Evolutionary conservation across 2,888 invertebrate genomes (phyloP), one percentile per base, ranked within the genome.

Genomic region (Cryptus armator): DNA sequence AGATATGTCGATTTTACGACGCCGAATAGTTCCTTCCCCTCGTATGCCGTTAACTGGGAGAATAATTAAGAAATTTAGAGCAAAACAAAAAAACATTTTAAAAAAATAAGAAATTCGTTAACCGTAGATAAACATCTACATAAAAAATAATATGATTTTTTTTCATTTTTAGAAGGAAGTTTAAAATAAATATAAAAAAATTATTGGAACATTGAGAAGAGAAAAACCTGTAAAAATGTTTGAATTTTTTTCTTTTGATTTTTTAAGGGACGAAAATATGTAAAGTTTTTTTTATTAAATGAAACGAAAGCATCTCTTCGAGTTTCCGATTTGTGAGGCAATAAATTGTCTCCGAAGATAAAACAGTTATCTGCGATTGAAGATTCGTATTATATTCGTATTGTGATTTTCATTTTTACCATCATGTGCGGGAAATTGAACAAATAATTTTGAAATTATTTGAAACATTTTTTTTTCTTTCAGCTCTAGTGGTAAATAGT

Each of bases 1-100:
- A 97, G 94, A 86, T 96, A 95, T 0, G 97, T 97, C 83, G 95
- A 94, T 90, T 95, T 94, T 16, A 97, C 96, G 66, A 95, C 95
- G 19, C 97, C 97, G 83, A 94, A 94, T 32, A 97, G 90, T 85
- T 94, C 93, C 87, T 94, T 95, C 7, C 95, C 95, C 86, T 96
- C 93, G 89, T 97, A 97, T 0, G 97, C 97, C 32, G 96, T 96
- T 14, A 96, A 91, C 96, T 96, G 92, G 32, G 94, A 83, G 19
- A 72, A 19, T 66, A 77, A 78, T 53, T 80, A 44, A 70, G 46
- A 56, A 44, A 24, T 19, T 56, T 56, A 19, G 3, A 24, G 10
- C 0, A 1, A 24, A 56, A 56, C 12, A 56, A 56, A 56, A 24
- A 29, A 24, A 29, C 2, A 19, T 19, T 56, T 1, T 19, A n/a